Evolutionary conservation across 2,113 vertebrate genomes (phyloP).

Genomic region (Turnix velox): DNA sequence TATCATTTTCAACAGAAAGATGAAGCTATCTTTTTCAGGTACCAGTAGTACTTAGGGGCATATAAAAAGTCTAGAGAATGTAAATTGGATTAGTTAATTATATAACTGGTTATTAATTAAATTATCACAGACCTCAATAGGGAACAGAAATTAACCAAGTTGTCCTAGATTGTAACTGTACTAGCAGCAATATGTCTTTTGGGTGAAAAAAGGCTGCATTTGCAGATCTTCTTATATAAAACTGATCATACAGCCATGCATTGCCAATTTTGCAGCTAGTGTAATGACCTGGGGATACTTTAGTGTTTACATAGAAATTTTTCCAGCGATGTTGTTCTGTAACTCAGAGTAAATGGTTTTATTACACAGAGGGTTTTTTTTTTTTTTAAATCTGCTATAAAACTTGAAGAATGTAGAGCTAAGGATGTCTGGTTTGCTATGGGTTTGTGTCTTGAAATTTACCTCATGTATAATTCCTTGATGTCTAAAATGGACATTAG

Average conservation of each 20-base stretch:
- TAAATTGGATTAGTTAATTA: neutral
- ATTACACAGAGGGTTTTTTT: neutral
- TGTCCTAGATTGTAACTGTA: neutral
- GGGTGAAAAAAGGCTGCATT: neutral
- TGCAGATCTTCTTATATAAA: neutral
- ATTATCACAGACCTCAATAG: neutral
- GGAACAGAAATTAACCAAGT: neutral
- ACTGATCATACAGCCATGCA: accelerated
- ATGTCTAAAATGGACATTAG: neutral
- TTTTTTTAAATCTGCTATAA: neutral
- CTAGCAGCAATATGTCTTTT: neutral
- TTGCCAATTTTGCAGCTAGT: neutral
- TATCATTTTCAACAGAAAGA: neutral
- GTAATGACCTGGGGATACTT: neutral
- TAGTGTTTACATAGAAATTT: neutral
- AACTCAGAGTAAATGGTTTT: neutral
- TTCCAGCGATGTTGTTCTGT: neutral
- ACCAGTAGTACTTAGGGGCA: neutral
- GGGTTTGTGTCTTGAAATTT: neutral
- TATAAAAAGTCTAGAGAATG: neutral
- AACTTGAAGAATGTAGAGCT: neutral
- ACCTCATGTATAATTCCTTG: neutral
- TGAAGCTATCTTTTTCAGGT: neutral
- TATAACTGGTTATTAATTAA: neutral
- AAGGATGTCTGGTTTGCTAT: neutral